Percentiles rank a stretch among this genome's conserved stretches.
phyloP scores from a whole-genome alignment of 1,140 invertebrate species.

The Elymnias hypermnestra region DNA sequence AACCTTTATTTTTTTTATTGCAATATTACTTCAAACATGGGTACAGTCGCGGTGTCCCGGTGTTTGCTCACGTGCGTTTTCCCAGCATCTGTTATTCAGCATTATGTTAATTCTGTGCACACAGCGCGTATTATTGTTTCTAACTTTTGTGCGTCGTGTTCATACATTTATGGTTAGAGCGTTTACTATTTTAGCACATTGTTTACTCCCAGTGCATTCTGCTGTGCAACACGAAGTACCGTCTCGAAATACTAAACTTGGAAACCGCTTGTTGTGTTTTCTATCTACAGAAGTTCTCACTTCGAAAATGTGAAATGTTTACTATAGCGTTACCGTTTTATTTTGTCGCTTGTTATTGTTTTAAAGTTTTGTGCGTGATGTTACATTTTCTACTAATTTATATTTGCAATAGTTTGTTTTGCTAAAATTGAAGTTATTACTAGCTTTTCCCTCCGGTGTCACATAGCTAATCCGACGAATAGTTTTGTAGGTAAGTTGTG shows the following conservation, averaged over 20 bases:
- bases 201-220: not conserved
- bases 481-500: too few relatives aligned
- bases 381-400: not conserved
- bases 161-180: conserved; percentile 1
- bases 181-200: conserved; percentile 3
- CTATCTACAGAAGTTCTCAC: conserved; percentile 1
- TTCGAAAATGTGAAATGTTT: not conserved
- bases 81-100: conserved; percentile 58
- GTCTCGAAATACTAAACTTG: conserved; percentile 3
- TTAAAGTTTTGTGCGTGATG: conserved; percentile 10
- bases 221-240: not conserved
- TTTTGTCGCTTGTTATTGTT: conserved; percentile 1
- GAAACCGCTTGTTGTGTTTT: not conserved
- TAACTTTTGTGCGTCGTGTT: conserved; percentile 41
- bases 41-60: conserved; percentile 32
- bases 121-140: conserved; percentile 50
- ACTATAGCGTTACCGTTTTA: not conserved
- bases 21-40: conserved; percentile 22
- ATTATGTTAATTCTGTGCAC: conserved; percentile 62
- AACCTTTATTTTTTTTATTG: conserved; percentile 25
- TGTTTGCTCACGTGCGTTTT: conserved; percentile 59
- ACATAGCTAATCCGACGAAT: too few relatives aligned
- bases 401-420: conserved; percentile 9
- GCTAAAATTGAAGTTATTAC: not conserved
- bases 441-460: too few relatives aligned